Percentiles rank a stretch among this genome's conserved stretches.
These are phyloP conservation scores for Beris morrisii DNA, from an alignment of 2,888 invertebrate genomes.

Conservation along the genomic window DNA sequence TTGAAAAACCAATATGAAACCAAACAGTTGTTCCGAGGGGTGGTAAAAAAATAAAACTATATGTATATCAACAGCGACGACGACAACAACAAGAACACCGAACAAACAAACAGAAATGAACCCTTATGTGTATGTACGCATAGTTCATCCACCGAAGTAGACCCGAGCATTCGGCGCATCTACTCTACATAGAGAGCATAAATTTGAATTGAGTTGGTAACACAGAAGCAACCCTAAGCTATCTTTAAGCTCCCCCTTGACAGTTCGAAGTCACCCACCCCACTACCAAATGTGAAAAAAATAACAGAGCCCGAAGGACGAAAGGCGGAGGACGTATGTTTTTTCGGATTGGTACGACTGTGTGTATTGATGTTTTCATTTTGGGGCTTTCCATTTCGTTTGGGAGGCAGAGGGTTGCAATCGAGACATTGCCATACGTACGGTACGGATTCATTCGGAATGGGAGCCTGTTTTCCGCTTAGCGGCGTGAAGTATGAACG, in stretches of 20 bases:
- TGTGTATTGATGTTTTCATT: conserved; percentile 27
- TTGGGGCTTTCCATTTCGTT: conserved; percentile 32
- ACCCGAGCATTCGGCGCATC: no score
- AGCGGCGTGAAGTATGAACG: no score
- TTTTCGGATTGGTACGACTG: conserved; percentile 20
- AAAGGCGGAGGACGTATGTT: background rate
- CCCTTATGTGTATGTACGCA: no score
- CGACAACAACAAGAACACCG: background rate
- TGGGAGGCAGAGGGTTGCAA: conserved; percentile 16
- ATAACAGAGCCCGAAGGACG: background rate
- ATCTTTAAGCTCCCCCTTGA: conserved; percentile 36
- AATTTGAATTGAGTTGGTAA: conserved; percentile 33
- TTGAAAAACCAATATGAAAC: conserved; percentile 12
- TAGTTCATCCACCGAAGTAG: no score
- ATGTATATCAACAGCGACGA: background rate
- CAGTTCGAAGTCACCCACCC: conserved; percentile 32
- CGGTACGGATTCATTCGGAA: no score
- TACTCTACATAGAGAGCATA: conserved; percentile 3
- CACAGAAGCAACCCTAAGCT: conserved; percentile 34
- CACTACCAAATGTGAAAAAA: conserved; percentile 8
- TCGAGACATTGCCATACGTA: background rate
- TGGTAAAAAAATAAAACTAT: background rate
- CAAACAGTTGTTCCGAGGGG: no score
- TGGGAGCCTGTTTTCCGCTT: no score
- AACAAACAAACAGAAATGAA: conserved; percentile 4